Base-by-base conservation (phyloP, 2,797 vertebrate genomes). In the Artibeus lituratus region DNA sequence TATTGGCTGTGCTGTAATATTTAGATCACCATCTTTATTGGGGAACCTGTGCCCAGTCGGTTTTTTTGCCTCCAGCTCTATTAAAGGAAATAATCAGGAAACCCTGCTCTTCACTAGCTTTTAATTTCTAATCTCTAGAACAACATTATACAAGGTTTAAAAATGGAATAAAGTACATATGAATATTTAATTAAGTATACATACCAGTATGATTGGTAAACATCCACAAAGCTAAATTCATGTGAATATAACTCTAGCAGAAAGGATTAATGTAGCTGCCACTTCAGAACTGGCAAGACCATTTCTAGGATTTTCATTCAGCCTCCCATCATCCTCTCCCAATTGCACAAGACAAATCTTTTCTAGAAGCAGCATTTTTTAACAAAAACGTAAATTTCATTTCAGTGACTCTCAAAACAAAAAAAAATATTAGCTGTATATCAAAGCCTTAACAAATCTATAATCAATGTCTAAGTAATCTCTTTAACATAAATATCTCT, bases 51-150 rank as follows among this genome's bases (percentile, higher is more conserved):
- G 21, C 55, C 67, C 90, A 42, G 7, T 59, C 3, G 10, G 21
- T 22, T 22, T 62, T 80, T 49, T 37, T 59, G 1, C 2, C 26
- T 39, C 35, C 14, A 5, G 29, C 44, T 29, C 49, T 82, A 26
- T 44, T 47, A 82, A 94, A 57, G 84, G 39, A 94, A 86, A 77
- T 53, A 81, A 91, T 49, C 29, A 21, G 6, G 47, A 91, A 90
- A 86, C 1, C 4, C 37, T 84, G 57, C 47, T 77, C 44, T 85
- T 83, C 73, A 26, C 92, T 94, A 82, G 15, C 29, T 47, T 77
- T 93, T 55, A 78, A 83, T 92, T 84, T 59, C 67, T 62, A 67
- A 90, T 94, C 51, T 53, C 55, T 83, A 89, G 37, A 74, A 82
- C 29, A 51, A 65, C 21, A 42, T 70, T 91, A 81, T 78, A 11